A percentile compares a stretch with the other conserved stretches of the same genome.
These are phyloP conservation scores for Rhimphoctona megacephalus DNA, from an alignment of 2,888 invertebrate genomes.

Conservation along the genomic window DNA sequence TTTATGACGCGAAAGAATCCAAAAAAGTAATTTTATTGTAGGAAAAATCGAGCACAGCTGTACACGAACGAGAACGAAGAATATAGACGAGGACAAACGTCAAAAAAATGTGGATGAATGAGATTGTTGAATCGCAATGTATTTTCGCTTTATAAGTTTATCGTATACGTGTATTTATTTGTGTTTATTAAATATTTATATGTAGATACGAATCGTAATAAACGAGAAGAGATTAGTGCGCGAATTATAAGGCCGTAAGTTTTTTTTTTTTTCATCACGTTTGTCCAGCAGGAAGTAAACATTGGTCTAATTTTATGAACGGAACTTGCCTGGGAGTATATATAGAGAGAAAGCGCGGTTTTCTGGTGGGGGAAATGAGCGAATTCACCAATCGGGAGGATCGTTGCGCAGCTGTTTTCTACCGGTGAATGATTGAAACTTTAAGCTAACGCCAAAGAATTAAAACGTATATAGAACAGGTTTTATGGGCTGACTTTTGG, in stretches of 20 bases:
- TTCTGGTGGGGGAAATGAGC: conserved; percentile 59
- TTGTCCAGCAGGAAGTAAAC: conserved; percentile 76
- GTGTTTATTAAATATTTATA: not conserved
- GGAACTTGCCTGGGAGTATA: conserved; percentile 61
- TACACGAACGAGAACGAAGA: not conserved
- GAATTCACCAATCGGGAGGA: conserved; percentile 61
- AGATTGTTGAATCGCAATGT: conserved; percentile 2
- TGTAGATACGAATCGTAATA: not conserved
- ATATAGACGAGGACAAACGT: not conserved
- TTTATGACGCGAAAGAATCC: not conserved
- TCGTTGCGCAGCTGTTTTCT: conserved; percentile 58
- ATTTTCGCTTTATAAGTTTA: not conserved
- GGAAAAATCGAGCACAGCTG: not conserved
- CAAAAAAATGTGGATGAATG: conserved; percentile 8
- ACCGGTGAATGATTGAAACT: conserved; percentile 62
- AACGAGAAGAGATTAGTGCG: conserved; percentile 12
- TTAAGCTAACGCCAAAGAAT: conserved; percentile 25
- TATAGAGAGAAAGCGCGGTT: conserved; percentile 42
- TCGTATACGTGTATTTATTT: not conserved
- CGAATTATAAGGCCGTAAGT: conserved; percentile 44
- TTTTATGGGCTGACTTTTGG: no score
- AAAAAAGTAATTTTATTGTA: not conserved
- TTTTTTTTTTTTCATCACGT: conserved; percentile 56
- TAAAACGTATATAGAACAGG: no score
- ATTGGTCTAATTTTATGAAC: conserved; percentile 78